A percentile compares a stretch with the other conserved stretches of the same genome.
These are phyloP conservation scores for Dinomys branickii DNA, from an alignment of 2,113 vertebrate genomes.

Conservation along the genomic window DNA sequence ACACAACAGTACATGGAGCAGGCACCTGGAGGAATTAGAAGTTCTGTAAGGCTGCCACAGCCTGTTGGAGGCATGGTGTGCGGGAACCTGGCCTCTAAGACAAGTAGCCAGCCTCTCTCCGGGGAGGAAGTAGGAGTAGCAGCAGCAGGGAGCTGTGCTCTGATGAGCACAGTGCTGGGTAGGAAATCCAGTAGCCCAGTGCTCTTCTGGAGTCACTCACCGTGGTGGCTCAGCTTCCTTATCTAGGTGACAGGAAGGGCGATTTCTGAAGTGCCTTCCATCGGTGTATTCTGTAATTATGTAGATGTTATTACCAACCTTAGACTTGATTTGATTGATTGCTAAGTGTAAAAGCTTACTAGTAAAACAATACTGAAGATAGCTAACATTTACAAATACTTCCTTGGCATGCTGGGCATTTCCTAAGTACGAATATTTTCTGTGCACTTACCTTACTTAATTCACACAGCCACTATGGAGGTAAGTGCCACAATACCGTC, in stretches of 20 bases:
- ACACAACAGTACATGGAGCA: not conserved
- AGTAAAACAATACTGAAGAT: not conserved
- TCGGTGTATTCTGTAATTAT: not conserved
- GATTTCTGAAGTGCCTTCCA: not conserved
- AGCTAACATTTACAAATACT: not conserved
- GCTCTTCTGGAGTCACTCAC: not conserved
- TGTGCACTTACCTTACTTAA: not conserved
- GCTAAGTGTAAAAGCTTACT: not conserved
- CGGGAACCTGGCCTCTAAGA: not conserved
- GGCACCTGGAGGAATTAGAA: not conserved
- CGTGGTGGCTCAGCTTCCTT: not conserved
- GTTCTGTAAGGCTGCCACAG: not conserved
- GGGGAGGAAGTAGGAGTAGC: not conserved
- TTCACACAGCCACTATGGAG: not conserved
- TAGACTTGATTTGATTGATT: not conserved
- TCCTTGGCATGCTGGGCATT: not conserved
- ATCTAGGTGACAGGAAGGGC: not conserved
- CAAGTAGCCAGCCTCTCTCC: not conserved
- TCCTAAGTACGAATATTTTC: not conserved
- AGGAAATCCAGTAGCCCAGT: not conserved
- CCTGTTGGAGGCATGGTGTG: not conserved
- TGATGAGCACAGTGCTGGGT: not conserved
- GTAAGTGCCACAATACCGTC: not conserved
- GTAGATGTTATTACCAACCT: not conserved
- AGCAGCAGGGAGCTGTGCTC: not conserved